These are phyloP conservation scores for Pseudopleuronectes americanus DNA, from an alignment of 2,797 vertebrate genomes.

Conservation along the genomic window DNA sequence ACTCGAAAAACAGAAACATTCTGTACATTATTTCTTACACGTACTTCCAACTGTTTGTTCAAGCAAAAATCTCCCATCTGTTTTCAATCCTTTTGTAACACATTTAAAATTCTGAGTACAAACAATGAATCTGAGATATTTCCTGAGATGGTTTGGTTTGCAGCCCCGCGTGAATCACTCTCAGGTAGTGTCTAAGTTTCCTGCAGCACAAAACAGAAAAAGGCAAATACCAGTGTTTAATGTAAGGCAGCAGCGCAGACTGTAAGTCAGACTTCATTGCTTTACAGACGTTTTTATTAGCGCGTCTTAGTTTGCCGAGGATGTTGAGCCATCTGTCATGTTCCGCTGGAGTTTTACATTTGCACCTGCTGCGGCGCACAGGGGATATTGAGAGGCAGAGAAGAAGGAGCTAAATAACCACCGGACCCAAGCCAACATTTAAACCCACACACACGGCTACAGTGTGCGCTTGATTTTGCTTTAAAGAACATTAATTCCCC, in stretches of 20 bases:
- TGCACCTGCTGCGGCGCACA: constrained; percentile 48
- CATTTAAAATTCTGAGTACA: too few species aligned
- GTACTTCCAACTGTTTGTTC: too few species aligned
- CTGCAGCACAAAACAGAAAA: too few species aligned
- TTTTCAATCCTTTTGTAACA: neutral
- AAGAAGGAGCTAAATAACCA: constrained; percentile 32
- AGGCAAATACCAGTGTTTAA: constrained; percentile 1
- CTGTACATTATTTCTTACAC: too few species aligned
- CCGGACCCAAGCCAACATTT: constrained; percentile 37
- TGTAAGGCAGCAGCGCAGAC: constrained; percentile 9
- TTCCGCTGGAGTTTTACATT: constrained; percentile 39
- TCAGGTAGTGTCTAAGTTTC: neutral
- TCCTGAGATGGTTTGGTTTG: too few species aligned
- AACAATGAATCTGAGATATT: too few species aligned
- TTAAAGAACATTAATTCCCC: constrained; percentile 45
- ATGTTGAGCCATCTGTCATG: constrained; percentile 57
- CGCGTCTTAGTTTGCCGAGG: constrained; percentile 42
- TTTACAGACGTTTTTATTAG: constrained; percentile 36
- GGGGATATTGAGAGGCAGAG: constrained; percentile 52
- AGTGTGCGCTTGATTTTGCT: constrained; percentile 44
- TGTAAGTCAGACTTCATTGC: constrained; percentile 30
- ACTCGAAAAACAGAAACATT: too few species aligned
- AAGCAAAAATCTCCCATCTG: too few species aligned
- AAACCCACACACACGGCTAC: constrained; percentile 49
- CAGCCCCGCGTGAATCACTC: neutral